Evolutionary conservation across 2,113 vertebrate genomes (phyloP), one percentile per base, ranked within the genome.

Genomic region (Abramis brama): DNA sequence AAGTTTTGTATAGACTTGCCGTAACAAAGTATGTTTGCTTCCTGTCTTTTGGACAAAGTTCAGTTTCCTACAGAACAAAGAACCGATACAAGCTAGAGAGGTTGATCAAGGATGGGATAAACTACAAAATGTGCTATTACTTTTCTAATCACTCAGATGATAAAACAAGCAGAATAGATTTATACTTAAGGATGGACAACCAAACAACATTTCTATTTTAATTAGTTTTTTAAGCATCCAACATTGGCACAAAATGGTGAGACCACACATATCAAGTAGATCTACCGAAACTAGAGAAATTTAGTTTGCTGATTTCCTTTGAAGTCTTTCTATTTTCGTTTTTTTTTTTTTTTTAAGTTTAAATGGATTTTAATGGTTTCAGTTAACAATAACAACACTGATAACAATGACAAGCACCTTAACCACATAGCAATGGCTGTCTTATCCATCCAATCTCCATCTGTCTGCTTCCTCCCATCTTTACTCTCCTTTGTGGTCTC

Each of bases 181-280:
- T 13, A 45, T n/a, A 6, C 10, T n/a, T 73, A 1, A 57, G 17
- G 55, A 21, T 2, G 2, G 47, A 57, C 19, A 21, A 3, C 19
- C 1, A 6, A 55, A 55, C 17, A 55, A 55, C 52, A 57, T 7
- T 57, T 57, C 19, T 57, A 21, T 21, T 57, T 57, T 23, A 19
- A 21, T 57, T 57, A 27, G 1, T 1, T 21, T 21, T 55, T 57
- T 57, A 98, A 93, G 97, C 97, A 57, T 94, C 96, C 85, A 97
- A 92, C 93, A 98, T 99, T 79, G 95, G 97, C 81, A 98, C 97
- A 6, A 98, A 99, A 90, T 97, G 97, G 97, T 99, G 94, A 70
- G 95, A 84, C 23, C 68, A 33, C 75, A 79, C 55, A 50, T 21
- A 21, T 45, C 0, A 75, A 13, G 55, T 10, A 27, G 17, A 8